Base-by-base conservation (phyloP, 2,888 invertebrate species). In the Pinctada fucata region DNA sequence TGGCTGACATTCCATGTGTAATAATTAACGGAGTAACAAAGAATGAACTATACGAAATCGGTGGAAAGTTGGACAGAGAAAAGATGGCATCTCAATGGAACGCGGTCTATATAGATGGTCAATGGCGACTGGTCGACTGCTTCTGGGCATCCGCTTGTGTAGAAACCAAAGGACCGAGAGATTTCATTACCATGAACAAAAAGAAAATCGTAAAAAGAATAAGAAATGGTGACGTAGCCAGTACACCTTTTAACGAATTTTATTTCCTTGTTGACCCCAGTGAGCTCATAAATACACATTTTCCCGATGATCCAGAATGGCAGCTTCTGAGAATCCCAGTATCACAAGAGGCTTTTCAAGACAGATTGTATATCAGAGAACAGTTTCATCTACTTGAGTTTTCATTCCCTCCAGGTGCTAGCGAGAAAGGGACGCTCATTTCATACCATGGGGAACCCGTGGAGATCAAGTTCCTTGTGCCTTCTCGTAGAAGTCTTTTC, bases 251-350 rank as follows among this genome's bases (percentile, higher is more conserved):
- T 72, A 70, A 76, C 63, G 79, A 75, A 8, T 79, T 77, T 82
- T 92, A 90, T 82, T 92, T 91, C 80, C 82, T 92, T 16, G 86
- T 91, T 0, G 91, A 91, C 80, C 91, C 92, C n/a, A 88, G 91
- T 58, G 79, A 88, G 72, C 74, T 92, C 16, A 85, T 91, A 48
- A 87, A 86, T 85, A 92, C 91, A 2, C 92, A 92, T 77, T 88
- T 87, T 68, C 91, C 92, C 0, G 89, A 91, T 76, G 88, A 90
- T 58, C 78, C 82, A 45, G 80, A 86, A 48, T 91, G 91, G 91
- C 92, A 92, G 81, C 85, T 92, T 49, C 82, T 91, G 48, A 78
- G 84, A 13, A 80, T 82, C 5, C 88, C 90, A 0, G 78, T 89
- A 5, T 82, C 88, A 1, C n/a, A 84, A 45, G 80, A 85, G 51